Evolutionary conservation across 2,113 vertebrate genomes (phyloP), one percentile per base, ranked within the genome.

Genomic region (Arenaria interpres): DNA sequence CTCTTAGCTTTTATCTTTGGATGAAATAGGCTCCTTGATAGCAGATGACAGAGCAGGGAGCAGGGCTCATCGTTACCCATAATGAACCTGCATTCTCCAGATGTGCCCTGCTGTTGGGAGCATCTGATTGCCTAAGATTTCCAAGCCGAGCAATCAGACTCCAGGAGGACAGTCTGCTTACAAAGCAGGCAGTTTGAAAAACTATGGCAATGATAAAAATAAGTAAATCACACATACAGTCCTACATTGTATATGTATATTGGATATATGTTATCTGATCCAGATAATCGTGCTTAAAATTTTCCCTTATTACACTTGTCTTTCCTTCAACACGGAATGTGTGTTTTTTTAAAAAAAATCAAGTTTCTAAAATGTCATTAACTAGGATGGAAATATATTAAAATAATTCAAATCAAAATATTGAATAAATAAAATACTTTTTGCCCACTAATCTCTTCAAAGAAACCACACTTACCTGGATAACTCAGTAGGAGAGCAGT

Each of bases 1-100:
- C 35, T 82, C 73, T 87, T 77, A 62, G 74, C 88, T 98, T 97
- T 98, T 91, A 96, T 96, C 90, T 95, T 69, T 75, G 83, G 89
- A 92, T 97, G 88, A 96, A 97, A 96, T 85, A 89, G 43, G 28
- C 68, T 96, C 64, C 43, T 72, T 97, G 93, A 95, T 79, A 89
- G 79, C 48, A 77, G 81, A 95, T 92, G 95, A 93, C 92, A 96
- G 90, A 95, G 69, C 73, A 92, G 56, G 78, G 88, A 95, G 24
- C 5, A 10, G 64, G 79, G 53, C 78, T 94, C 24, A 50, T 90
- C 2, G 0, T 60, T 87, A 53, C 89, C 88, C 68, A 80, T 91
- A 95, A 95, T 74, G 54, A 97, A 86, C 57, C 63, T 85, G 57
- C 48, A 50, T 92, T 93, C 78, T 97, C 80, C 96, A 94, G 94